A percentile compares a stretch with the other conserved stretches of the same genome.
Evolutionary conservation across 2,888 invertebrate genomes (phyloP).

Genomic region (Augiades crinisus): DNA sequence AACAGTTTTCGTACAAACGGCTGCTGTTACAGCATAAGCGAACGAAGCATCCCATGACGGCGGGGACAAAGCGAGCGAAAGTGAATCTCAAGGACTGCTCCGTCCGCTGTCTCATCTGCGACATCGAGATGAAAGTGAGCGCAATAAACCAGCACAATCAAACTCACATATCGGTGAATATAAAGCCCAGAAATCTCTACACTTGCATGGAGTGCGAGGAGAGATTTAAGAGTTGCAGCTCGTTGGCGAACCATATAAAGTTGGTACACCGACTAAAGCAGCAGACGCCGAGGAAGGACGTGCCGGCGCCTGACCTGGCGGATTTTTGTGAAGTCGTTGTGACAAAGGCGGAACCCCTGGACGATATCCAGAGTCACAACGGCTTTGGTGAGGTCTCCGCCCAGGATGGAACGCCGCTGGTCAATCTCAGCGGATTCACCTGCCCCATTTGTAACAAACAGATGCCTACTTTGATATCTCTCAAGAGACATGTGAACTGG

Average conservation of each 20-base stretch:
- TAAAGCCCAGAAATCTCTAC: conserved; percentile 70
- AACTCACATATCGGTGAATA: conserved; percentile 60
- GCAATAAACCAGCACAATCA: conserved; percentile 70
- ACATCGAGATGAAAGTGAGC: conserved; percentile 69
- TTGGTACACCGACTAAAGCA: conserved; percentile 59
- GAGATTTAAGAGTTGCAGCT: conserved; percentile 66
- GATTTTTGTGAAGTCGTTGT: conserved; percentile 82
- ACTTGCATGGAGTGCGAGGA: conserved; percentile 67
- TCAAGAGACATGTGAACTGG: conserved; percentile 73
- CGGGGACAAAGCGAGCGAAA: conserved; percentile 66
- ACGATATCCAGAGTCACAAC: conserved; percentile 73
- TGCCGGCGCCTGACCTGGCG: conserved; percentile 54
- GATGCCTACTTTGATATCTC: conserved; percentile 65
- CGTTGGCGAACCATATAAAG: conserved; percentile 67
- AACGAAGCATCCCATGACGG: conserved; percentile 69
- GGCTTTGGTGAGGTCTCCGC: conserved; percentile 62
- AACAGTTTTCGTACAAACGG: conserved; percentile 69
- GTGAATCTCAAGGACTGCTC: conserved; percentile 67
- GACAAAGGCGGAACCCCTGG: conserved; percentile 78
- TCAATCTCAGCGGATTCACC: conserved; percentile 61
- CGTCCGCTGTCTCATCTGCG: conserved; percentile 70
- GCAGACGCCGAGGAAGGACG: conserved; percentile 41
- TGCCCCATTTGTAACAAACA: conserved; percentile 72
- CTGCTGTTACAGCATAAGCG: conserved; percentile 65
- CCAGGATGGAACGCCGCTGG: conserved; percentile 38